Evolutionary conservation across 37 sponge, comb jelly and placozoan species (phyloP), one percentile per base, ranked within the genome.

Genomic region (Haliclona indistincta): DNA sequence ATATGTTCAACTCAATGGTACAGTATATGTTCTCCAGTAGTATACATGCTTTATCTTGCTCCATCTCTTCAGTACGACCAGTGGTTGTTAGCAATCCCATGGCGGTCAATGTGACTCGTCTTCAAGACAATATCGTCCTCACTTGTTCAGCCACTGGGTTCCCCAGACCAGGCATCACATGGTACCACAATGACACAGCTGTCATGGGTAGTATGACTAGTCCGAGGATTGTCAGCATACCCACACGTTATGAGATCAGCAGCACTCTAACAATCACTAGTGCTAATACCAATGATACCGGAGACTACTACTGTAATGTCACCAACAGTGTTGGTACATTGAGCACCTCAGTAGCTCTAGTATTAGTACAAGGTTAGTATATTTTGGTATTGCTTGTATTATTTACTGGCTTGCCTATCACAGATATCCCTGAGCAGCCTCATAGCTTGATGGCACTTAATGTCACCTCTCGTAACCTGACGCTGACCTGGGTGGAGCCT

Each of bases 341-440:
- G n/a, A 28, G 28, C 22, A 34, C 2, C 37, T 2, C 36, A 64
- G 29, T 32, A 36, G 79, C 49, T 13, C 22, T 23, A 34, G 28
- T 72, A 5, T 29, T 63, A 4, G 85, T 82, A 0, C 67, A 64
- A 77, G 62, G 86, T 73, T 17, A 72, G 74, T 30, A 25, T 11
- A 1, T 13, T 35, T 26, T 70, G 15, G 33, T 1, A 30, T n/a
- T 15, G 39, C 38, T 28, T 55, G 56, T 26, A 7, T 4, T 7
- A 55, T 3, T 55, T 3, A 20, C 66, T 20, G 13, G 53, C 53
- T 49, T 49, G 53, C 53, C 53, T 17, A 20, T 49, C 17, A 17
- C 68, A 86, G 86, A 11, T 42, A 74, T 43, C 25, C 86, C 86
- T n/a, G 80, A 86, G 58, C 54, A 63, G 30, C 83, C 83, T 35